phyloP scores from a whole-genome alignment of 2,888 invertebrate genomes.

The Liopterus haemorrhoidalis region DNA sequence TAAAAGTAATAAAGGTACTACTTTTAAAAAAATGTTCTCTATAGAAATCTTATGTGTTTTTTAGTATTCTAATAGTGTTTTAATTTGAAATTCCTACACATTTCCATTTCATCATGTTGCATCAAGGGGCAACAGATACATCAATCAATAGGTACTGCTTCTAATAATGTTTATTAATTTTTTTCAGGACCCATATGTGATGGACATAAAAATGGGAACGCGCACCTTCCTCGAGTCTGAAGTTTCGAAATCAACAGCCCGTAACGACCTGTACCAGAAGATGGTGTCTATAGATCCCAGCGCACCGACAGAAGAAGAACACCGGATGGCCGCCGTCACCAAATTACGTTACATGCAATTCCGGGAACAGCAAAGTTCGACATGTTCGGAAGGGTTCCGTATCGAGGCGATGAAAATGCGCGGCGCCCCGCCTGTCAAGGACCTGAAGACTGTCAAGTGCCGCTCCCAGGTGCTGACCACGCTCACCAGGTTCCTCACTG shows the following conservation, averaged over 20 bases:
- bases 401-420: slow-evolving; percentile 92
- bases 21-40: no score
- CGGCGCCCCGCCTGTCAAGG: slow-evolving; percentile 75
- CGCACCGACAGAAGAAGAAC: slow-evolving; percentile 82
- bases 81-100: no score
- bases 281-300: slow-evolving; percentile 87
- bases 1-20: no score
- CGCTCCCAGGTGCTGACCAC: slow-evolving; percentile 67
- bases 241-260: slow-evolving; percentile 78
- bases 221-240: slow-evolving; percentile 94
- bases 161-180: slow-evolving; percentile 26
- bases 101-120: no score
- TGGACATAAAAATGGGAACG: slow-evolving; percentile 97
- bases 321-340: slow-evolving; percentile 75
- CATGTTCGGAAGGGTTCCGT: slow-evolving; percentile 87
- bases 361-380: slow-evolving; percentile 88
- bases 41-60: no score
- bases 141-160: no score
- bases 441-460: slow-evolving; percentile 81
- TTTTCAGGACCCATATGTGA: slow-evolving; percentile 77
- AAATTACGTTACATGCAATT: slow-evolving; percentile 97
- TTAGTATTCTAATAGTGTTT: no score
- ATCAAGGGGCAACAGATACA: no score
- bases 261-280: slow-evolving; percentile 88
- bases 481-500: slow-evolving; percentile 67